Evolutionary conservation across 2,113 vertebrate species (phyloP).

Genomic region (Lepidothrix coronata): DNA sequence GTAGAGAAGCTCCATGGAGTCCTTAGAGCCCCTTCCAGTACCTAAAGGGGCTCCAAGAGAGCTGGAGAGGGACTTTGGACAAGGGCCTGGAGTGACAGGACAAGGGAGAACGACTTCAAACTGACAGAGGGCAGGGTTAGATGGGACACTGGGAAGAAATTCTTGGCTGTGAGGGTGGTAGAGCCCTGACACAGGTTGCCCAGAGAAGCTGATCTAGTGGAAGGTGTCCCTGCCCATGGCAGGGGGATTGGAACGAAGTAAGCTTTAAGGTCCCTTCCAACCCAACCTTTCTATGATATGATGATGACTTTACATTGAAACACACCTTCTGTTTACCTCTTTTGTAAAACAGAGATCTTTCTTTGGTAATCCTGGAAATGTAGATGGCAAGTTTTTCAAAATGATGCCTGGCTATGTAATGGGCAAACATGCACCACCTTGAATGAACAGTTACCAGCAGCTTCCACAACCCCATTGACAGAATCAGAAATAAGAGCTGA

Average conservation of each 20-base stretch:
- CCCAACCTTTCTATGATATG: background rate
- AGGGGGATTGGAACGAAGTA: background rate
- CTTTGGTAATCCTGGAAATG: background rate
- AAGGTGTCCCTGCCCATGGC: background rate
- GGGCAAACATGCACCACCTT: too few relatives aligned
- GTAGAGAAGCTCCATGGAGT: background rate
- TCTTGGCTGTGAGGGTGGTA: background rate
- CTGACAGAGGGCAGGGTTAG: background rate
- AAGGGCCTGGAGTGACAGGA: background rate
- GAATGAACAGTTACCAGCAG: background rate
- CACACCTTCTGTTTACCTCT: fast-evolving
- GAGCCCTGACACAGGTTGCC: background rate
- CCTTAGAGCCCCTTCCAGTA: background rate
- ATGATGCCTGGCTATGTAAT: background rate
- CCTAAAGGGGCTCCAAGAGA: background rate
- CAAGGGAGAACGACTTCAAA: background rate
- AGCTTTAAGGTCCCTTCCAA: background rate
- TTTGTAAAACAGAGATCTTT: background rate
- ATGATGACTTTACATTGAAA: background rate
- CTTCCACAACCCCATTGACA: background rate
- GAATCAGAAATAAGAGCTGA: background rate
- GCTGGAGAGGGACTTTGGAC: background rate
- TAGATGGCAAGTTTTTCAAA: background rate
- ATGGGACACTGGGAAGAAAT: background rate
- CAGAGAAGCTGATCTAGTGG: background rate